phyloP scores from a whole-genome alignment of 2,888 invertebrate genomes.

The Platycheirus albimanus region DNA sequence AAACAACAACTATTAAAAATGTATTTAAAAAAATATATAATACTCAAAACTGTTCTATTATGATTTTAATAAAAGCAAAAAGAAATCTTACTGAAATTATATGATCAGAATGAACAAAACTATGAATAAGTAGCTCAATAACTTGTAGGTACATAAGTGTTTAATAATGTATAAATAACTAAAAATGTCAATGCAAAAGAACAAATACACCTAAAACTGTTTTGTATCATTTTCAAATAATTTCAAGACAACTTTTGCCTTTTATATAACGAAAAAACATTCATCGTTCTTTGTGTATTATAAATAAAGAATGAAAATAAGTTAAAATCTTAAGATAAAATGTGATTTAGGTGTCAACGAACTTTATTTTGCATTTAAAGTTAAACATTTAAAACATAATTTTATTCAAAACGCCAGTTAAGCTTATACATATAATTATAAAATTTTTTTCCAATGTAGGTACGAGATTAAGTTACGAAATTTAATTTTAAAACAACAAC shows the following conservation, averaged over 20 bases:
- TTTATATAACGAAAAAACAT: conserved; percentile 54
- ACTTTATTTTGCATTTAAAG: conserved; percentile 47
- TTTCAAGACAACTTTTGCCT: conserved; percentile 68
- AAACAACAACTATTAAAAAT: conserved; percentile 10
- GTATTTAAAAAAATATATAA: neutral
- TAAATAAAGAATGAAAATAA: conserved; percentile 28
- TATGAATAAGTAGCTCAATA: neutral
- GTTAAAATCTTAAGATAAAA: conserved; percentile 19
- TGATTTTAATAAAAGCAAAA: neutral
- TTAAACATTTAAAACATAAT: neutral
- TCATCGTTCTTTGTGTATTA: conserved; percentile 23
- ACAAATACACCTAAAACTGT: neutral
- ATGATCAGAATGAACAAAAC: neutral
- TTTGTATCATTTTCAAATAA: neutral
- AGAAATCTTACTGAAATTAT: neutral
- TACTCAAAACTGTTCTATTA: neutral
- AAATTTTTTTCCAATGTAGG: no score
- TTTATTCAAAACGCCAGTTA: no score
- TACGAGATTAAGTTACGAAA: no score
- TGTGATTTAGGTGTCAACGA: conserved; percentile 66
- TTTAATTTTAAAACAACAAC: no score
- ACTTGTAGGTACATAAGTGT: neutral
- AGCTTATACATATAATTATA: no score
- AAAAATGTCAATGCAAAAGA: neutral
- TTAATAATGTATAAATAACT: neutral